Base-by-base conservation (phyloP, 1,140 invertebrate genomes). In the Polypedilum pembai region DNA sequence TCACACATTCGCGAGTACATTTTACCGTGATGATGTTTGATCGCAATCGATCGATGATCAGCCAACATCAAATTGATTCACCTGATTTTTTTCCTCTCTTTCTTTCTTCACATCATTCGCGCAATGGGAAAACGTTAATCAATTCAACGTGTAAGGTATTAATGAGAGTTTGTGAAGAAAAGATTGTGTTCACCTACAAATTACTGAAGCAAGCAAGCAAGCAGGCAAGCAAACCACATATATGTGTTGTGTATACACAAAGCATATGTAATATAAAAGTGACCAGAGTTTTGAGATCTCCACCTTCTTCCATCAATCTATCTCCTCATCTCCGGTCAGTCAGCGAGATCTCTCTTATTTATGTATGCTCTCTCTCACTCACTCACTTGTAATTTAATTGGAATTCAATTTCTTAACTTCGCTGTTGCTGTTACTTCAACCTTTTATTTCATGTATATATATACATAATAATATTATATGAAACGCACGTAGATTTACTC, bases 321-420 rank as follows among this genome's bases (percentile, higher is more conserved):
- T 56, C 24, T 33, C 24, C 5, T 33, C 24, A 33, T 33, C 45
- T 56, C 45, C 45, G 45, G 45, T 56, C 45, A 56, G 45, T n/a
- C 8, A 45, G 41, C 41, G 1, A 45, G 15, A 15, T 45, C 40
- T 41, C 41, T n/a, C 12, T 12, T n/a, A n/a, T 56, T 12, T 56
- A 4, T 56, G n/a, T n/a, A n/a, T n/a, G 45, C 45, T 56, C 45
- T n/a, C 8, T 45, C 41, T 15, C n/a, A n/a, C n/a, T n/a, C 10
- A 18, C 20, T 69, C 65, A 69, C 17, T 21, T 18, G 65, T 69
- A 69, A 69, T 69, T 69, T 69, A 69, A 69, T 69, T 69, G 65
- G 65, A 69, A 69, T 69, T 69, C 65, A 69, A 69, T 69, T 69
- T 69, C 20, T 69, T 69, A 20, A 18, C 65, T 20, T 69, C 65